A percentile compares a stretch with the other conserved stretches of the same genome.
phyloP scores from a whole-genome alignment of 2,888 invertebrate genomes.

The Siphonodentalium dalli region DNA sequence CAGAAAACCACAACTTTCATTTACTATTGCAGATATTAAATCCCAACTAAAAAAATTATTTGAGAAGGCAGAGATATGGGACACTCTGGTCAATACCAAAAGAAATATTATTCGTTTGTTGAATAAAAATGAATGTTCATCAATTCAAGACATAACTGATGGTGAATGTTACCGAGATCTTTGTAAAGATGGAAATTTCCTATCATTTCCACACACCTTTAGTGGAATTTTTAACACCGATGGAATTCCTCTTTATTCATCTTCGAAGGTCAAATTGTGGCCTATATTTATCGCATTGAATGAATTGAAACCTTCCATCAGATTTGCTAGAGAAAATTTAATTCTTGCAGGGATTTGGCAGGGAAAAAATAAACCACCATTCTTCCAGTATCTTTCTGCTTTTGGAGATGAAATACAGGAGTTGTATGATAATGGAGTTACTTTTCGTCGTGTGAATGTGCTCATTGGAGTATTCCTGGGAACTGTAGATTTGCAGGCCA shows the following conservation, averaged over 20 bases:
- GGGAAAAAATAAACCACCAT: slow-evolving; percentile 19
- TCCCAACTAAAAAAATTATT: slow-evolving; percentile 10
- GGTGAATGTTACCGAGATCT: slow-evolving; percentile 12
- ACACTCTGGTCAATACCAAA: slow-evolving; percentile 6
- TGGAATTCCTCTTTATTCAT: slow-evolving; percentile 6
- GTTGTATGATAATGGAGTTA: slow-evolving; percentile 11
- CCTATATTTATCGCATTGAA: slow-evolving; percentile 8
- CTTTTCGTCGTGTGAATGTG: slow-evolving; percentile 5
- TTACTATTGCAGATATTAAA: slow-evolving; percentile 19
- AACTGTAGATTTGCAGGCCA: slow-evolving; percentile 11
- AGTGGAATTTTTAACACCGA: slow-evolving; percentile 10
- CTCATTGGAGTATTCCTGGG: slow-evolving; percentile 7
- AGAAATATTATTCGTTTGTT: slow-evolving; percentile 2
- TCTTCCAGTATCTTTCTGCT: slow-evolving; percentile 8
- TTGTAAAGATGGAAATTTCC: slow-evolving; percentile 13
- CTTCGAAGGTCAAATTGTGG: slow-evolving; percentile 11
- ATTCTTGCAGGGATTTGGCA: slow-evolving; percentile 16
- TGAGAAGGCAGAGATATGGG: slow-evolving; percentile 13
- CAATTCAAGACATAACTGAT: slow-evolving; percentile 18
- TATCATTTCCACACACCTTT: neutral
- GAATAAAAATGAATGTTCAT: neutral
- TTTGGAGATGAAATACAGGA: slow-evolving; percentile 12
- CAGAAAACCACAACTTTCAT: slow-evolving; percentile 10
- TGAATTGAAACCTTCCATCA: slow-evolving; percentile 2
- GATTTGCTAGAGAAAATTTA: slow-evolving; percentile 17